phyloP scores from a whole-genome alignment of 2,888 invertebrate species.

The Leptopilina drosophilae region DNA sequence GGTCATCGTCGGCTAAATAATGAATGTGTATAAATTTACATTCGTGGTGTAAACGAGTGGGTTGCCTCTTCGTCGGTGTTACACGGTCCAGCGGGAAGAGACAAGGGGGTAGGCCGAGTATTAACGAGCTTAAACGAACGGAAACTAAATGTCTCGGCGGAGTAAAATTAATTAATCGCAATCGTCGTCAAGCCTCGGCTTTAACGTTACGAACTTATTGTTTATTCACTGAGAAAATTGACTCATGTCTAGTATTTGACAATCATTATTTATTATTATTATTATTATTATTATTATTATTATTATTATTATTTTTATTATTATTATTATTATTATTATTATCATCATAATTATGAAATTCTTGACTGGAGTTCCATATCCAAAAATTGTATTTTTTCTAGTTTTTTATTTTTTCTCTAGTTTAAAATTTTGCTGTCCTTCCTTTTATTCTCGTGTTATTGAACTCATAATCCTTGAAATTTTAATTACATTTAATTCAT shows the following conservation, averaged over 20 bases:
- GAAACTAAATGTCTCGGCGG: conserved; percentile 77
- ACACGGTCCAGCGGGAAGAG: conserved; percentile 53
- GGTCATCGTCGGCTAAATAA: conserved; percentile 52
- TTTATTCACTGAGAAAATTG: conserved; percentile 15
- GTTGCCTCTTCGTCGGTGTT: conserved; percentile 65
- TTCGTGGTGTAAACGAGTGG: conserved; percentile 72
- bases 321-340: no score
- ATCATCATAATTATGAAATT: no score
- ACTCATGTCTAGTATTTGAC: no score
- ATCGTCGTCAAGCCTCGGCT: conserved; percentile 62
- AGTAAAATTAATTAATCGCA: conserved; percentile 77
- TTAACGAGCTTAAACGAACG: conserved; percentile 77
- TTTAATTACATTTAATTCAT: background rate
- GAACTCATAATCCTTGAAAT: conserved; percentile 11
- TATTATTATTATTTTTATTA: no score
- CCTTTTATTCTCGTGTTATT: background rate
- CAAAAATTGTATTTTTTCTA: no score
- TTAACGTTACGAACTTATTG: conserved; percentile 51
- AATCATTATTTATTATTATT: no score
- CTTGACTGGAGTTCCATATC: no score
- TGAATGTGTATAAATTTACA: conserved; percentile 71
- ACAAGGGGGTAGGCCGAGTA: conserved; percentile 65
- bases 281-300: no score
- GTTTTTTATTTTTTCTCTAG: no score
- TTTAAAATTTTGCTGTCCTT: no score